These are phyloP conservation scores for Petroica traversi DNA, from an alignment of 2,113 vertebrate genomes.

Conservation along the genomic window DNA sequence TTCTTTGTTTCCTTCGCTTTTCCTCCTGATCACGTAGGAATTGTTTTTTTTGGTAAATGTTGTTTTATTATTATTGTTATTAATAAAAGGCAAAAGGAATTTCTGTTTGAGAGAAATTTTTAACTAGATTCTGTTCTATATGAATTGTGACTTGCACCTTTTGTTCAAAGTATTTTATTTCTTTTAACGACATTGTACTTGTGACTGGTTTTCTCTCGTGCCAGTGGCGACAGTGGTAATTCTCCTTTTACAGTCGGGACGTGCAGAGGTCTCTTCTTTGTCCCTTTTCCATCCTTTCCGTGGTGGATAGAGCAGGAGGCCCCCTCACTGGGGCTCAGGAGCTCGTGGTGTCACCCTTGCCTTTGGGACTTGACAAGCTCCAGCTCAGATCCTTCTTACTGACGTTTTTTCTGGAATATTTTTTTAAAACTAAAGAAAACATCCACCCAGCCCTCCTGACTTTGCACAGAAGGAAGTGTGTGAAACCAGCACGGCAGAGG, in stretches of 20 bases:
- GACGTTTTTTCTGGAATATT: slow-evolving; percentile 23
- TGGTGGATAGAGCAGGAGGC: slow-evolving; percentile 9
- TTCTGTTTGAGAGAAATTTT: slow-evolving; percentile 75
- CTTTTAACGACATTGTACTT: slow-evolving; percentile 56
- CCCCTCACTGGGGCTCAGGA: not conserved
- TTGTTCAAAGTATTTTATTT: slow-evolving; percentile 61
- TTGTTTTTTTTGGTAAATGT: slow-evolving; percentile 70
- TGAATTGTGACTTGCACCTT: slow-evolving; percentile 77
- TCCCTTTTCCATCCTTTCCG: not conserved
- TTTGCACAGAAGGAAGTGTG: slow-evolving; percentile 67
- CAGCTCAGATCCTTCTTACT: slow-evolving; percentile 7
- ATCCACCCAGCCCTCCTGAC: not conserved
- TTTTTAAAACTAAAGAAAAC: not conserved
- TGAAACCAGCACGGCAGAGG: slow-evolving; percentile 39
- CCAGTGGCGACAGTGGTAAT: slow-evolving; percentile 43
- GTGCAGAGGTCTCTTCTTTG: not conserved
- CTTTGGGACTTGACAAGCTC: slow-evolving; percentile 30
- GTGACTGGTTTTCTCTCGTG: slow-evolving; percentile 60
- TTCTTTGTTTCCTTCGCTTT: slow-evolving; percentile 59
- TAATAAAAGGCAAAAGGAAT: slow-evolving; percentile 73
- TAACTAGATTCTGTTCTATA: slow-evolving; percentile 74
- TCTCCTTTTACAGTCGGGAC: not conserved
- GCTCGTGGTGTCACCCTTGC: not conserved
- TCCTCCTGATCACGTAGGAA: slow-evolving; percentile 83
- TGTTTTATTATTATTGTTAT: slow-evolving; percentile 76